Evolutionary conservation across 2,888 invertebrate genomes (phyloP), one percentile per base, ranked within the genome.

Genomic region (Atrina japonica): DNA sequence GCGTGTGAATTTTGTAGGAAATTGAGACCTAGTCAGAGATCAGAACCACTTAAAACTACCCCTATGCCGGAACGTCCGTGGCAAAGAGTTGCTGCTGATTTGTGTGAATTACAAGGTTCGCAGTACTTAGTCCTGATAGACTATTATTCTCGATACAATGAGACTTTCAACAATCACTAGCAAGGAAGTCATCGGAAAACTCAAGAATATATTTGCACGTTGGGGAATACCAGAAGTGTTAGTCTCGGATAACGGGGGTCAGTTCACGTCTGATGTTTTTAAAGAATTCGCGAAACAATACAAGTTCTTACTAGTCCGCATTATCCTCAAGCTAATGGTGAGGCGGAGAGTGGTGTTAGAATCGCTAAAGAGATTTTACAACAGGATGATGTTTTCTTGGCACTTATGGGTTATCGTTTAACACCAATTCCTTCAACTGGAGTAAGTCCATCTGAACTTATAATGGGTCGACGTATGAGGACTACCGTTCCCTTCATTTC

Each of bases 201-300:
- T 80, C 25, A 73, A 73, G 30, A 71, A 71, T 53, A 75, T 71
- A 16, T 75, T 78, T 58, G 67, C 71, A 6, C 65, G 61, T 3
- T 74, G 66, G 61, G 75, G 72, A 3, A 47, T 74, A n/a, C 78
- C 74, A 1, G 64, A 73, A 18, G 41, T 27, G 29, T 7, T 77
- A 0, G 63, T 75, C 0, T 43, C 63, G 2, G 76, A 80, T 35
- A 66, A 66, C 29, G 72, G 75, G 25, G 45, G 50, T 14, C 74
- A 74, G 55, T 76, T 74, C 43, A 72, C 65, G n/a, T 50, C 69
- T 9, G 21, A 11, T 16, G 59, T 65, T 11, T 74, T 76, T 30
- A 23, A 41, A 14, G 25, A 55, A 7, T 79, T 77, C 45, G 49
- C 69, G 3, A 29, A 27, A 14, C 21, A 68, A 6, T 74, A 63